A percentile compares a stretch with the other conserved stretches of the same genome.
These are phyloP conservation scores for Lagocephalus sceleratus DNA, from an alignment of 2,797 vertebrate species.

Conservation along the genomic window DNA sequence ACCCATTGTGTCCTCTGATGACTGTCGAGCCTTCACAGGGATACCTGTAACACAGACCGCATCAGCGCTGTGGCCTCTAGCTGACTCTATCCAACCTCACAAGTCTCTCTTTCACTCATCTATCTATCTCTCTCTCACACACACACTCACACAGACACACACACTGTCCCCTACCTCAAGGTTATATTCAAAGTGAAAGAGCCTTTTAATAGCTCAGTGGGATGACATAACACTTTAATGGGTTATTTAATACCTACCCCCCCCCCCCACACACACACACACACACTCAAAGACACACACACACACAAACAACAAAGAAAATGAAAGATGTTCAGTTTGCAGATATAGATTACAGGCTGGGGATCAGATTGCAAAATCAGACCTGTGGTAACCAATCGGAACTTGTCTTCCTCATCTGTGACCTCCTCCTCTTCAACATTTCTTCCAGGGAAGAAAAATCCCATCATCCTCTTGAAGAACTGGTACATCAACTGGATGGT, in stretches of 20 bases:
- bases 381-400: conserved; percentile 96
- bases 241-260: conserved; percentile 47
- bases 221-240: conserved; percentile 42
- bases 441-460: conserved; percentile 96
- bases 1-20: conserved; percentile 85
- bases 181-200: conserved; percentile 33
- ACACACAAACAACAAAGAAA: conserved; percentile 19
- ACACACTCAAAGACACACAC: conserved; percentile 23
- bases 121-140: background rate
- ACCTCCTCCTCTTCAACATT: conserved; percentile 96
- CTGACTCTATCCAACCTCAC: conserved; percentile 37
- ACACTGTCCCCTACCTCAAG: conserved; percentile 31
- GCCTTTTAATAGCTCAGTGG: conserved; percentile 55
- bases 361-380: conserved; percentile 17
- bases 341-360: conserved; percentile 25
- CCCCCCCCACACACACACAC: conserved; percentile 15
- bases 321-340: conserved; percentile 34
- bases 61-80: conserved; percentile 36
- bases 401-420: conserved; percentile 97
- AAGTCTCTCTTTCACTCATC: conserved; percentile 34
- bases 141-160: background rate
- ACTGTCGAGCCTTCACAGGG: conserved; percentile 89
- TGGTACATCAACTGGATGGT: conserved; percentile 99
- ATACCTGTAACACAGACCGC: conserved; percentile 75
- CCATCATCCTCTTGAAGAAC: conserved; percentile 99